Conservation (phyloP, 2,888 invertebrate genomes). For the Trimorus sp. region DNA sequence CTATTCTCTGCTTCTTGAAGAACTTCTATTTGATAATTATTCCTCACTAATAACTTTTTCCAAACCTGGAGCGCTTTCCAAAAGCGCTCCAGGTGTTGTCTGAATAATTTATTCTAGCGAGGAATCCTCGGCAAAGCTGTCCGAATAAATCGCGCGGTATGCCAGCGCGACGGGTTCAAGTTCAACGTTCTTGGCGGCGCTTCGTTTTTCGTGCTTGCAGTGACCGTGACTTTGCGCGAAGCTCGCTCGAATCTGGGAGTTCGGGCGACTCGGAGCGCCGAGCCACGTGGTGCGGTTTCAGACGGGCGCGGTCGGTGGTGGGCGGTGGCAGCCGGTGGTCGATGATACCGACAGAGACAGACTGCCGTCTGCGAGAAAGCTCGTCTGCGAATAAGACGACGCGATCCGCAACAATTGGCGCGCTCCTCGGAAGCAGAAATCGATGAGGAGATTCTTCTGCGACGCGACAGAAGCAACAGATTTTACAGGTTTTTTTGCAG, state of each 20-base stretch:
- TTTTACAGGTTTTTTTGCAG: too few species aligned
- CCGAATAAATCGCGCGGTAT: too few species aligned
- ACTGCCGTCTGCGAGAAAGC: constrained; percentile 40
- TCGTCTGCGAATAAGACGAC: constrained; percentile 31
- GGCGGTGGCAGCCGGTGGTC: constrained; percentile 72
- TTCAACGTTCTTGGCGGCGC: constrained; percentile 33
- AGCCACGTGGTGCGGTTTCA: constrained; percentile 73
- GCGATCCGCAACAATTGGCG: constrained; percentile 33
- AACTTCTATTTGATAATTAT: too few species aligned
- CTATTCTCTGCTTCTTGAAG: too few species aligned
- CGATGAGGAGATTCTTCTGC: constrained; percentile 2
- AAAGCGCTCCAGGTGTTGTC: too few species aligned
- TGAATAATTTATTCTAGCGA: too few species aligned
- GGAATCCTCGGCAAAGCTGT: too few species aligned
- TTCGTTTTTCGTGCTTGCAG: constrained; percentile 40
- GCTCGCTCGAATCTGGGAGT: constrained; percentile 42
- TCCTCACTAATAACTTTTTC: too few species aligned
- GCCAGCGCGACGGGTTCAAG: constrained; percentile 28
- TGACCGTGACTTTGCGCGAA: constrained; percentile 59
- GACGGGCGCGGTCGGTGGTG: constrained; percentile 77
- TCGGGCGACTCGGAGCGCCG: constrained; percentile 41
- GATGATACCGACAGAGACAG: constrained; percentile 72
- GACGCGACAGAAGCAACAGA: too few species aligned
- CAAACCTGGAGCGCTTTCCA: too few species aligned
- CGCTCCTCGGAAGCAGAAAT: constrained; percentile 11